phyloP scores from a whole-genome alignment of 2,113 vertebrate genomes.

The Mormoops blainvillei region DNA sequence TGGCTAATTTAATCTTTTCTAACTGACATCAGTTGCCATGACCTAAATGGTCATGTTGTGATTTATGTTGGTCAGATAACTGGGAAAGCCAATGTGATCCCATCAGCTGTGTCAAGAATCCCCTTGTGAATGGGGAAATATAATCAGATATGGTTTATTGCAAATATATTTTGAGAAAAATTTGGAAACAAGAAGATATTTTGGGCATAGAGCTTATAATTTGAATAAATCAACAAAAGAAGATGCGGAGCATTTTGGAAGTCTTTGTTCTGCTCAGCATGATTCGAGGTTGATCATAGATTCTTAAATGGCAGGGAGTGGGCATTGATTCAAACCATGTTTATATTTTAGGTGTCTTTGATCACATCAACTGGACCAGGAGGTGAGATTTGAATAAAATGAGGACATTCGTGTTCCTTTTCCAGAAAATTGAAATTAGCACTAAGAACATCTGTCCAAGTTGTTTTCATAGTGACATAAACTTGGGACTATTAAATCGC shows the following conservation, averaged over 20 bases:
- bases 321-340: background rate
- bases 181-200: background rate
- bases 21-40: background rate
- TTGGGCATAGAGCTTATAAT: background rate
- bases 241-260: background rate
- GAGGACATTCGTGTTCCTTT: background rate
- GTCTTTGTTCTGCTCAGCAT: background rate
- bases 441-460: background rate
- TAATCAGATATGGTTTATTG: background rate
- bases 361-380: background rate
- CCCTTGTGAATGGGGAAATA: background rate
- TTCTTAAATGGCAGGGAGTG: background rate
- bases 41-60: background rate
- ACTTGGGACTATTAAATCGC: background rate
- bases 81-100: background rate
- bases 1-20: conserved; percentile 2
- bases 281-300: background rate
- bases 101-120: background rate
- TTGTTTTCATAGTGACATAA: background rate
- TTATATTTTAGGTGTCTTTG: background rate
- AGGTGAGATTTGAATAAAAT: background rate
- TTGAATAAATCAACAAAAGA: background rate
- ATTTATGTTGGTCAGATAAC: background rate
- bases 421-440: background rate
- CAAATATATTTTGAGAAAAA: background rate